phyloP scores from a whole-genome alignment of 1,140 invertebrate species.

The Maniola jurtina region DNA sequence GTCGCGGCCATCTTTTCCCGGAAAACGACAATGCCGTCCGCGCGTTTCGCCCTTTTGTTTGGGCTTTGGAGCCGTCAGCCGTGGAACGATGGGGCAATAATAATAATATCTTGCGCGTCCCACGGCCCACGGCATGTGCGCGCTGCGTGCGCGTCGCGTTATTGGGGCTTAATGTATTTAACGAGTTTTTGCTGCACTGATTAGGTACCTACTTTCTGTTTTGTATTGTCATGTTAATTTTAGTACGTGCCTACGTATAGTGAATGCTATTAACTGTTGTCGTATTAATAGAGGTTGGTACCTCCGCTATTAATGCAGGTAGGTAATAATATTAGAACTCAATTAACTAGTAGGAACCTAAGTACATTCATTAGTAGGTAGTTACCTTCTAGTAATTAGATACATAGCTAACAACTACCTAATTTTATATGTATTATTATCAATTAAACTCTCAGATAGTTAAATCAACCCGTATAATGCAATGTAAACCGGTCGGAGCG shows the following conservation, averaged over 20 bases:
- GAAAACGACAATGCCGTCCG: slow-evolving; percentile 58
- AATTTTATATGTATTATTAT: too few species aligned
- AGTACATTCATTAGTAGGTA: too few species aligned
- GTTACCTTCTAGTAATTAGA: too few species aligned
- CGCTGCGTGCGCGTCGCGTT: slow-evolving; percentile 25
- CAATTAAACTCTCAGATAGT: too few species aligned
- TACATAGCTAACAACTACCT: too few species aligned
- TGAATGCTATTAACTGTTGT: too few species aligned
- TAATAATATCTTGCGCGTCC: slow-evolving; percentile 35
- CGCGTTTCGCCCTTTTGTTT: slow-evolving; percentile 39
- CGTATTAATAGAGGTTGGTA: too few species aligned
- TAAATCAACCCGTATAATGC: too few species aligned
- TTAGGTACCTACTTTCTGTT: slow-evolving; percentile 1
- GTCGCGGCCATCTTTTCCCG: slow-evolving; percentile 60
- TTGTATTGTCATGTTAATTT: background rate
- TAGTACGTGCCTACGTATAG: background rate
- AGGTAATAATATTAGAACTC: too few species aligned
- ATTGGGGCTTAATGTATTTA: slow-evolving; percentile 13
- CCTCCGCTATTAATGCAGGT: too few species aligned
- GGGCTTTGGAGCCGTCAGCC: background rate
- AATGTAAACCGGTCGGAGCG: too few species aligned
- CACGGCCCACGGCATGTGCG: slow-evolving; percentile 17
- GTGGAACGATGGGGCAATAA: slow-evolving; percentile 30
- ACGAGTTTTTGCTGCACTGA: slow-evolving; percentile 13
- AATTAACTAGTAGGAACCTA: too few species aligned